Evolutionary conservation across 2,797 vertebrate species (phyloP), one percentile per base, ranked within the genome.

Genomic region (Pseudochromis fuscus): DNA sequence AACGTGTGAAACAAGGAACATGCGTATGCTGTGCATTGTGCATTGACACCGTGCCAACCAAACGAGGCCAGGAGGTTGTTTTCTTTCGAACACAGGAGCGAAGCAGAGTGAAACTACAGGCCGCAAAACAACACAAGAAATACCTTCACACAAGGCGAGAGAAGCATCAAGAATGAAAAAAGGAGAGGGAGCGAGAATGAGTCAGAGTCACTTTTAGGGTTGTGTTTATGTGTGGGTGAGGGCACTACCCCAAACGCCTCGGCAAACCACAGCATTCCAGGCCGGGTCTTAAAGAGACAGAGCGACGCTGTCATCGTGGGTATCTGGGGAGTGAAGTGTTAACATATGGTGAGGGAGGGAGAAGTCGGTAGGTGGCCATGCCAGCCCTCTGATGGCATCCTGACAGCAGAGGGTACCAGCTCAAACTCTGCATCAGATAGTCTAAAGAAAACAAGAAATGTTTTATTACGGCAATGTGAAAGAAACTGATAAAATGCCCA

Each of bases 201-300:
- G 71, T 89, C 83, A 81, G 59, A 86, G 86, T 81, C 79, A 88
- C 84, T 88, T 85, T 88, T 73, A 83, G 77, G 71, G 78, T 85
- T 83, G 78, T 90, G 86, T 87, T 92, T 89, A 89, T 87, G 88
- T 88, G 88, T 83, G 86, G 86, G 89, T 83, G 82, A 92, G 90
- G 91, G 90, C 92, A 93, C 90, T 89, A 89, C 88, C 90, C 91
- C 87, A 88, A 91, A 91, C 87, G 87, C 92, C 89, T 84, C 66
- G 85, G 89, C 83, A 90, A 88, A 94, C 93, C 92, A 65, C 90
- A 91, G 74, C 91, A 94, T 94, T 94, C 93, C 90, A 92, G 77
- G 23, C 60, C 49, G 31, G 81, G 50, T 75, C 88, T 92, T 93
- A 93, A 92, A 94, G 92, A 83, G 90, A 91, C 91, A 93, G 86